These are phyloP conservation scores for Nothocercus nigrocapillus DNA, from an alignment of 2,113 vertebrate genomes.

Conservation along the genomic window DNA sequence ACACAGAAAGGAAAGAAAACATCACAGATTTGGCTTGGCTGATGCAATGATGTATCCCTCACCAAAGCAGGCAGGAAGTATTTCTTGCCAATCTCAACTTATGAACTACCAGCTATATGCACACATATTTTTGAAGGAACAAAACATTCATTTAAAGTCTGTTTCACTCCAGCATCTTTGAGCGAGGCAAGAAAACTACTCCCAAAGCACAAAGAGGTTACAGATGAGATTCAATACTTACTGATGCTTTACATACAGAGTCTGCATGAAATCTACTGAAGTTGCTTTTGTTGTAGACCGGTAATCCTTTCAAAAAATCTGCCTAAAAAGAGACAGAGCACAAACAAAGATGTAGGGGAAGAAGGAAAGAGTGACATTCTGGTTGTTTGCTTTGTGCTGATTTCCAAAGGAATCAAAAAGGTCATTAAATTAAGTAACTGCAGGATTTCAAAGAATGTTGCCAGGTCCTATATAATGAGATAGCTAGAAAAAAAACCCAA, in stretches of 20 bases:
- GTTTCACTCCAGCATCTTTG: neutral
- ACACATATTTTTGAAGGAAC: neutral
- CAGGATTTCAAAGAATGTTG: neutral
- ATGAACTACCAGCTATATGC: neutral
- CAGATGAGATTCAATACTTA: slow-evolving; percentile 73
- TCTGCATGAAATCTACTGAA: slow-evolving; percentile 98
- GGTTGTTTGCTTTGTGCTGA: neutral
- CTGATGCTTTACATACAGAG: slow-evolving; percentile 98
- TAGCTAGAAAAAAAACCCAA: neutral
- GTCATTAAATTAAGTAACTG: neutral
- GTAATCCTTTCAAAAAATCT: slow-evolving; percentile 97
- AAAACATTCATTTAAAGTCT: neutral
- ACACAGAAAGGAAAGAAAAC: neutral
- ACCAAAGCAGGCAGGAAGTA: neutral
- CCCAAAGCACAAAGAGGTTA: neutral
- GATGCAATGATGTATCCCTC: neutral
- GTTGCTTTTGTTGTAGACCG: slow-evolving; percentile 98
- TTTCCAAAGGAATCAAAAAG: neutral
- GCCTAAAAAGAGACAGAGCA: slow-evolving; percentile 79
- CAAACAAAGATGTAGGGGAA: neutral
- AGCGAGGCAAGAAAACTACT: neutral
- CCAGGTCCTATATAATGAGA: neutral
- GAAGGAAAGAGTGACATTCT: accelerated
- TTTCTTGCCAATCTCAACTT: neutral
- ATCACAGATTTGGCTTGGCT: neutral